Evolutionary conservation across 2,113 vertebrate species (phyloP).

Genomic region (Eulacestoma nigropectus): DNA sequence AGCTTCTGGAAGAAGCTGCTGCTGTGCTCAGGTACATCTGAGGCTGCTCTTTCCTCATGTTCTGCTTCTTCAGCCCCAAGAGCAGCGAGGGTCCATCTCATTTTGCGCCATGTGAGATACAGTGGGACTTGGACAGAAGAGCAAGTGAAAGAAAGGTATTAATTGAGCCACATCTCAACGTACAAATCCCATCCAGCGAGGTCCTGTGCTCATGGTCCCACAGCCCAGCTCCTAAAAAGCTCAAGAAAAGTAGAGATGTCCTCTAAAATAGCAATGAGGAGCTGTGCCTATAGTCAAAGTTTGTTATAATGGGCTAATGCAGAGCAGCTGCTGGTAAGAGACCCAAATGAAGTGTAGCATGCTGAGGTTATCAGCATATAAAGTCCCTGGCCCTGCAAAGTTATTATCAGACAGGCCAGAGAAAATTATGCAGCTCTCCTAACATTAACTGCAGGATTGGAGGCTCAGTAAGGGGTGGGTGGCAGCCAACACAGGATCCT

Average conservation of each 20-base stretch:
- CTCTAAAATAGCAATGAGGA: not conserved
- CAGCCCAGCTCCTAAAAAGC: not conserved
- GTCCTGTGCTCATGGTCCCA: not conserved
- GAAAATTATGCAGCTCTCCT: not conserved
- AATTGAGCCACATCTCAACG: not conserved
- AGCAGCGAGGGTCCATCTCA: rapidly evolving
- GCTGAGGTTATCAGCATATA: not conserved
- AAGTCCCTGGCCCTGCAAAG: not conserved
- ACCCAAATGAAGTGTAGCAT: not conserved
- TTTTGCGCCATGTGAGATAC: not conserved
- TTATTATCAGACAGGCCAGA: not conserved
- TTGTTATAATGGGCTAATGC: not conserved
- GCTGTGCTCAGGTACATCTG: not conserved
- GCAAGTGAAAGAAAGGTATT: not conserved
- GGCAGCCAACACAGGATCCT: not conserved
- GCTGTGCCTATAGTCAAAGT: not conserved
- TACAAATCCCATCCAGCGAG: not conserved
- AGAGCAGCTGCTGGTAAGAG: not conserved
- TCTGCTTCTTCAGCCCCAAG: not conserved
- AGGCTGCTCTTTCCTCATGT: not conserved
- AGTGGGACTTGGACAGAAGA: not conserved
- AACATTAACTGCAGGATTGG: not conserved
- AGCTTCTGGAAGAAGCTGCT: not conserved
- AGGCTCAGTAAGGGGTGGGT: not conserved
- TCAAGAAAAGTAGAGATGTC: not conserved